Base-by-base conservation (phyloP, 2,113 vertebrate genomes). In the Danio rerio region DNA sequence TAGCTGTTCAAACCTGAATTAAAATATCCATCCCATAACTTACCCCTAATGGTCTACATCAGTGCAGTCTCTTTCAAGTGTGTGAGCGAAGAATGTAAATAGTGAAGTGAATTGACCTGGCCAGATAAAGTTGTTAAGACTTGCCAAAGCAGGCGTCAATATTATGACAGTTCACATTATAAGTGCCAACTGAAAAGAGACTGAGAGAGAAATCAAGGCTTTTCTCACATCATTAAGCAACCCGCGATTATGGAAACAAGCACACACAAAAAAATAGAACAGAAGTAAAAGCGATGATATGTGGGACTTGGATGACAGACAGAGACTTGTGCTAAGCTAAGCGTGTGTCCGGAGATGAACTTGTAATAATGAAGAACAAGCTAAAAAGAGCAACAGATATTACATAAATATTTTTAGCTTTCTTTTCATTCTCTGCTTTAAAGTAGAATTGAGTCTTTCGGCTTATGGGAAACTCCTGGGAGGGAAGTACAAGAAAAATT, bases 401-500 rank as follows among this genome's bases (percentile, higher is more conserved):
- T 61, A n/a, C 11, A 5, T 45, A 47, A 76, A 76, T 15, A 62
- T 59, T 62, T 76, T 61, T 76, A 21, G 55, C 56, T 43, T 47
- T 31, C 31, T 31, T 31, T 31, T 61, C 42, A 66, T 55, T 63
- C 43, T 81, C 59, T 52, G 31, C 56, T 52, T 13, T 63, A 13
- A 74, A 18, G 53, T 16, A 7, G 2, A 9, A 66, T 1, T 6
- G 53, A 40, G 75, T 75, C 7, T 20, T 9, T 20, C 3, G 5
- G 13, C 31, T 47, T 40, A 21, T 59, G 59, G 63, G 49, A 63
- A 63, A 49, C 15, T 70, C 61, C 49, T 31, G 50, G 83, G 45
- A 82, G 71, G 12, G 81, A 52, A 74, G 79, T 84, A 85, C 84
- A 87, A 82, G 5, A 55, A 13, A 21, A 20, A 20, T 80, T 58